Evolutionary conservation across 2,113 vertebrate species (phyloP).

Genomic region (Triplophysa rosa): DNA sequence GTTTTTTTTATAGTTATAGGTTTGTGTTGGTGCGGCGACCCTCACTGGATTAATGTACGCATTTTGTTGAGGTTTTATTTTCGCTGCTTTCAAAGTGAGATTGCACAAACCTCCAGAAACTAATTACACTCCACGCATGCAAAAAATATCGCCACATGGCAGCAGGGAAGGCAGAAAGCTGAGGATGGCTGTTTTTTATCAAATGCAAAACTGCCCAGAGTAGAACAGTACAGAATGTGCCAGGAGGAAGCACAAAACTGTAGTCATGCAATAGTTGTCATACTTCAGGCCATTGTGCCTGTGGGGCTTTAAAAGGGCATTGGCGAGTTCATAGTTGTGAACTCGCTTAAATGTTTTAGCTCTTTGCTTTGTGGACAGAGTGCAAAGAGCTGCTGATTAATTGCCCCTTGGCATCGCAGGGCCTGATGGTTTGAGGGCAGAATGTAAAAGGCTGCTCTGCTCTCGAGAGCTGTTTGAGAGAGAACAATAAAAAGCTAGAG

Average conservation of each 20-base stretch:
- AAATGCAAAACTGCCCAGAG: constrained; percentile 11
- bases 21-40: neutral
- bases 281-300: neutral
- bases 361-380: constrained; percentile 17
- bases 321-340: neutral
- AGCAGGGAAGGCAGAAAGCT: neutral
- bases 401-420: neutral
- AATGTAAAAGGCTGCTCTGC: constrained; percentile 4
- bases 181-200: constrained; percentile 6
- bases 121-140: constrained; percentile 22
- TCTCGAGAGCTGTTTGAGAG: constrained; percentile 9
- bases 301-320: neutral
- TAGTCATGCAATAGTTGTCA: constrained; percentile 4
- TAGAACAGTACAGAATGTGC: neutral
- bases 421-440: constrained; percentile 10
- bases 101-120: constrained; percentile 22
- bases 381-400: constrained; percentile 11
- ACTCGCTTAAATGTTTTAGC: neutral
- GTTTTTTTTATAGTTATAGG: neutral
- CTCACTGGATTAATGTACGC: neutral
- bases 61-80: constrained; percentile 1
- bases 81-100: constrained; percentile 1
- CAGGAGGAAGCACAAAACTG: neutral
- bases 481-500: neutral
- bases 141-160: neutral